Base-by-base conservation (phyloP, 37 sponge, comb jelly and placozoan species). In the Spongilla lacustris region DNA sequence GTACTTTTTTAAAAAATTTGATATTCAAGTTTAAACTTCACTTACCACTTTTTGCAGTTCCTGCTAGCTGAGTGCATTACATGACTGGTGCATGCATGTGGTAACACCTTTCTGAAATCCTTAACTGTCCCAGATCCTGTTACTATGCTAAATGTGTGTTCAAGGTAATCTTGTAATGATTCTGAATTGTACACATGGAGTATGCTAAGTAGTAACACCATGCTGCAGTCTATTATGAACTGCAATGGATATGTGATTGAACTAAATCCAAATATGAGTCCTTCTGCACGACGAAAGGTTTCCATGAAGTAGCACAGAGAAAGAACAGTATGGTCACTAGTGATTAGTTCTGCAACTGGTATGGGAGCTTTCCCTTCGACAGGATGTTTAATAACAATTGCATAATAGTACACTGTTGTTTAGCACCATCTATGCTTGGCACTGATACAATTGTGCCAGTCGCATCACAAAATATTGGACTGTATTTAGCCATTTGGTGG, bases 261-360 rank as follows among this genome's bases (percentile, higher is more conserved):
- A 28, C 28, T 70, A 29, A 28, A 70, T 28, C 71, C 31, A 75
- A 9, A 75, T 36, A 75, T 32, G n/a, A 75, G 36, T 24, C 76
- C 76, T 36, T 75, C 76, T 34, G 76, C 32, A n/a, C 76, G 26
- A 35, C 76, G 30, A 75, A 75, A 70, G n/a, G n/a, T n/a, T n/a
- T n/a, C n/a, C n/a, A n/a, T n/a, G n/a, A n/a, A 70, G 71, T 70
- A 28, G 28, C 71, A 70, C 28, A 70, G 26, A 11, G 71, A 25
- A 29, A 70, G 71, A 28, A 70, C 71, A 11, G 71, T 29, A 70
- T 70, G 71, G 30, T 75, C 76, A 35, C 36, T 75, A 24, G 76
- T 35, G 24, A 75, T n/a, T n/a, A 75, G 34, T 75, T 75, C 76
- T 75, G 76, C 76, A n/a, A 75, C 76, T n/a, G 76, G 36, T 35